Evolutionary conservation across 2,113 vertebrate species (phyloP), one percentile per base, ranked within the genome.

Genomic region (Thermophis baileyi): DNA sequence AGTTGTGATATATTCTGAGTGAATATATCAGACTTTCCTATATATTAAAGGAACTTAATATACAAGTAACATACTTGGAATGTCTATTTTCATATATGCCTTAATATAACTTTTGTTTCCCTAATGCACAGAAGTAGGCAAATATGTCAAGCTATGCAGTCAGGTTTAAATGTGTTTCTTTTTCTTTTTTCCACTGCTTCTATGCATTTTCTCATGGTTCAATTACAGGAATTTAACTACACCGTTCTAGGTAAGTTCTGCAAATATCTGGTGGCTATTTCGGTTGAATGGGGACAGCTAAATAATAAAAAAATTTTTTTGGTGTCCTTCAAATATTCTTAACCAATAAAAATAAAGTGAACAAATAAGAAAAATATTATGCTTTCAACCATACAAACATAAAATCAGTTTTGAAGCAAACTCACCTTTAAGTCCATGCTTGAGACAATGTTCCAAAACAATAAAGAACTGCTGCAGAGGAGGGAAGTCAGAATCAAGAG

Each of bases 391-490:
- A 30, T 9, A 4, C 20, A 0, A 1, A 81, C 44, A 18, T 46
- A 3, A 0, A 20, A n/a, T 50, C 35, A 30, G 0, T 24, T 0
- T 7, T 1, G 2, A 30, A 6, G 0, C 0, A 89, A 0, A 63
- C 97, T 97, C 96, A 99, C 99, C 98, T 99, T 98, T 99, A 90
- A 99, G 97, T 0, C 99, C 99, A 2, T 99, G 99, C 96, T 99
- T 99, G 90, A 99, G 98, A 96, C 99, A 99, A 89, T 99, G 99
- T 90, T 99, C 99, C 96, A 99, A 97, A 90, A 99, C 98, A 14
- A 99, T 97, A 87, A 99, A 99, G 95, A 99, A 99, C 97, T 99
- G 99, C 96, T 99, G 99, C 94, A 99, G 94, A 0, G 99, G 99
- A 1, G 98, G 99, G 95, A 98, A 98, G 85, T 99, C 99, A 0